phyloP scores from a whole-genome alignment of 2,888 invertebrate genomes.

The Acanthoscelides obtectus region DNA sequence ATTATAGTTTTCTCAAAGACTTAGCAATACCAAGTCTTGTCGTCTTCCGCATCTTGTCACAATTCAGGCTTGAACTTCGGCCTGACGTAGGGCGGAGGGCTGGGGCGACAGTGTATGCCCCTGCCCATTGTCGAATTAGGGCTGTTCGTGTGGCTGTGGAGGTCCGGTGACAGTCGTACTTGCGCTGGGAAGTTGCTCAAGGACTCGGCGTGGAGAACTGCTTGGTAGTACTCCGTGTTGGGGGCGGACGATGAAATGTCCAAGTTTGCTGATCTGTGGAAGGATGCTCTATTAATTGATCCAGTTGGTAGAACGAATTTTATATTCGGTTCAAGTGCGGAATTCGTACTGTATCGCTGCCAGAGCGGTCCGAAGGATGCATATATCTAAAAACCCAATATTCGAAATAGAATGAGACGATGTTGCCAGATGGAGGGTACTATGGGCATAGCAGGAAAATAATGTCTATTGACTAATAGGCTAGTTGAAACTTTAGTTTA shows the following conservation, averaged over 20 bases:
- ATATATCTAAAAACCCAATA: no score
- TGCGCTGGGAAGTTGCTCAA: background rate
- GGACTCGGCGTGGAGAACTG: background rate
- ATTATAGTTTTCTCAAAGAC: background rate
- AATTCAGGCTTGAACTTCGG: constrained; percentile 53
- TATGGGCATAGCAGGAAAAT: no score
- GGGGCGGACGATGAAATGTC: background rate
- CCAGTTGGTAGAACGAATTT: no score
- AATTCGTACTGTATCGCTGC: no score
- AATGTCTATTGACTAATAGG: no score
- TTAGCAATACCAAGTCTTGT: constrained; percentile 28
- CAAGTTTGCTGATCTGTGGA: background rate
- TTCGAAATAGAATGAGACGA: no score
- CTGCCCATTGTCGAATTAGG: constrained; percentile 42
- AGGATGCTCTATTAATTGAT: no score
- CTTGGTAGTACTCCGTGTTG: background rate
- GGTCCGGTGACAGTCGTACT: constrained; percentile 38
- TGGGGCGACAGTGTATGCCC: constrained; percentile 50
- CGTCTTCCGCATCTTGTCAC: constrained; percentile 48
- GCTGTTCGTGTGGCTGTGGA: constrained; percentile 40
- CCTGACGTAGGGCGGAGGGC: constrained; percentile 56
- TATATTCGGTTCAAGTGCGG: no score
- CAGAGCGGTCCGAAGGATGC: no score
- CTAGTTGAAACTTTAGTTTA: no score
- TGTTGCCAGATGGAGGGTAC: no score